Evolutionary conservation across 2,888 invertebrate species (phyloP), one percentile per base, ranked within the genome.

Genomic region (Tetrapedia diversipes): DNA sequence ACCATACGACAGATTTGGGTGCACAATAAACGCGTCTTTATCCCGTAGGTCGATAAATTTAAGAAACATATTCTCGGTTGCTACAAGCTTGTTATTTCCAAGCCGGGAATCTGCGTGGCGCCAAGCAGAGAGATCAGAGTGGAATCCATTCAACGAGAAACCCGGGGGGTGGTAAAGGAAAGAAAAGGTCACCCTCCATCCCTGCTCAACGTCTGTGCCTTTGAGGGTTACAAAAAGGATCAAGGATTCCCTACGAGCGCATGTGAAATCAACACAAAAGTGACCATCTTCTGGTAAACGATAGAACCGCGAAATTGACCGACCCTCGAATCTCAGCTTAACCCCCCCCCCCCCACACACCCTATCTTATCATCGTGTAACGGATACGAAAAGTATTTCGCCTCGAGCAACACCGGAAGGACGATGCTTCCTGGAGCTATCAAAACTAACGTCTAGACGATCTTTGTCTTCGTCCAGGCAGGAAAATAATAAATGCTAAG

Each of bases 51-150:
- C 65, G 72, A 77, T 75, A 61, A 71, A 71, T 71, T 61, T 47
- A 41, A 56, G 32, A 41, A 59, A 63, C 61, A 67, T 82, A 85
- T 79, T 77, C 78, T 72, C 72, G 77, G 71, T 69, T 66, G 74
- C 72, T 82, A 45, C 79, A 63, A 86, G 88, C 90, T 91, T 89
- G 90, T 91, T 91, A 91, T 90, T 91, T 90, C 90, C 89, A 84
- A 89, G 89, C 81, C 79, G 69, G 54, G 69, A 69, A 75, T 65
- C 70, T 60, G 57, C 77, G 80, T 90, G 88, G 86, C 90, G 90
- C 89, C 84, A 84, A 27, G 39, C 79, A 45, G 69, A 45, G 69
- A 78, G 73, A 73, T 77, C 82, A 71, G 79, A 82, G 86, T 81
- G 77, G 79, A 88, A 88, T 87, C 87, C 87, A 87, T 88, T 83